These are phyloP conservation scores for Lithobates sylvaticus DNA, from an alignment of 2,797 vertebrate species.

Conservation along the genomic window DNA sequence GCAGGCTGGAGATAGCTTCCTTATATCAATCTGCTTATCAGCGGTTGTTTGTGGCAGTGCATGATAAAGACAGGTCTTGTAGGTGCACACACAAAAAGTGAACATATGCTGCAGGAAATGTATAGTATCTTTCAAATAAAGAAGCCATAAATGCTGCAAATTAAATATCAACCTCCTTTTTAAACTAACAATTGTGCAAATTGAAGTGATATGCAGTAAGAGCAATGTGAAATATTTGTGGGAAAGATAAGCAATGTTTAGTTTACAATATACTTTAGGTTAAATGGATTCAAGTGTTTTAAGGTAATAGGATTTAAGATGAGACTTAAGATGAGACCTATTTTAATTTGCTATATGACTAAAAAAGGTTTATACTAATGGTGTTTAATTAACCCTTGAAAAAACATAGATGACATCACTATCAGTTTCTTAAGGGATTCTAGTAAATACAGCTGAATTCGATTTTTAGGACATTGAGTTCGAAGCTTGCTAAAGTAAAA, in stretches of 20 bases:
- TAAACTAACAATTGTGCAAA: constrained; percentile 40
- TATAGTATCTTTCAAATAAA: constrained; percentile 66
- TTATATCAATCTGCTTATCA: constrained; percentile 82
- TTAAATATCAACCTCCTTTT: constrained; percentile 28
- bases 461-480: no score
- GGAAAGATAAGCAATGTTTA: neutral
- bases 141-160: constrained; percentile 51
- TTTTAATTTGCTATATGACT: no score
- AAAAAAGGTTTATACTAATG: no score
- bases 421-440: no score
- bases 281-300: no score
- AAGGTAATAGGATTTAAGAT: no score
- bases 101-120: constrained; percentile 78
- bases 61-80: constrained; percentile 74
- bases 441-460: no score
- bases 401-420: no score
- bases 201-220: constrained; percentile 10
- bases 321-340: no score
- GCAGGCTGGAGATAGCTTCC: constrained; percentile 79
- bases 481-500: no score
- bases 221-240: neutral
- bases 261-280: neutral
- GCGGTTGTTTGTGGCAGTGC: constrained; percentile 76
- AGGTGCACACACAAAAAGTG: constrained; percentile 60
- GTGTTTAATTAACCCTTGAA: no score